Conservation (phyloP, 2,113 vertebrate genomes). For the Phalacrocorax brasilianus region DNA sequence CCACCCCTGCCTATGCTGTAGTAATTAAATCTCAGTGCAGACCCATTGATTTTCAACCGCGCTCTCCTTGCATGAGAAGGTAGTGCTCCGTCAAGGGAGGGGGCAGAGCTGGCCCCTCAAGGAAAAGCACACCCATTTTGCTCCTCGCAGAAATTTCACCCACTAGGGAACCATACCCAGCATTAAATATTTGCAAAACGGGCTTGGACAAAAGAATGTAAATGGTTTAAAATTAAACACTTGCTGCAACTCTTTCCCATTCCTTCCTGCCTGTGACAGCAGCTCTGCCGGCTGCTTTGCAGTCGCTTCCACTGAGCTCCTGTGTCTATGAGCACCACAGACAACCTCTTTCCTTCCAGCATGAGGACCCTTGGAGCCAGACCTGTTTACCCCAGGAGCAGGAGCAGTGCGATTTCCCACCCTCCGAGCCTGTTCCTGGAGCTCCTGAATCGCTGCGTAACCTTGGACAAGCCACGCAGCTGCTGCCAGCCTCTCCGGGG, state of each 20-base stretch:
- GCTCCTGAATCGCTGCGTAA: not conserved
- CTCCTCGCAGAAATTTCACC: not conserved
- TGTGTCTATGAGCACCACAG: accelerated
- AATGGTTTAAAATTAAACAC: not conserved
- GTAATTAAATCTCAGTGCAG: slow-evolving; percentile 49
- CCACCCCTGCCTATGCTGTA: not conserved
- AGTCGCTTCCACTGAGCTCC: not conserved
- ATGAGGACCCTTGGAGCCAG: not conserved
- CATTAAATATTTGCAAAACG: not conserved
- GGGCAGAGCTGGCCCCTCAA: not conserved
- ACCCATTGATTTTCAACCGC: not conserved
- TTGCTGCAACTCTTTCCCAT: not conserved
- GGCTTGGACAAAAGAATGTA: not conserved
- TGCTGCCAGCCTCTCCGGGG: not conserved
- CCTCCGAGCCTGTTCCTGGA: not conserved
- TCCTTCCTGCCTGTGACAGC: not conserved
- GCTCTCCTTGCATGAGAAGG: not conserved
- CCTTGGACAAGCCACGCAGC: not conserved
- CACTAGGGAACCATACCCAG: not conserved
- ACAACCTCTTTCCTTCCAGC: not conserved
- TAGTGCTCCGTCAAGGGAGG: not conserved
- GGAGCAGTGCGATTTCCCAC: not conserved
- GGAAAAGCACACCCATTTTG: not conserved
- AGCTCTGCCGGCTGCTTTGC: not conserved
- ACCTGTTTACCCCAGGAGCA: not conserved